These are phyloP conservation scores for Tyrophagus putrescentiae DNA, from an alignment of 1,140 invertebrate species.

Conservation along the genomic window DNA sequence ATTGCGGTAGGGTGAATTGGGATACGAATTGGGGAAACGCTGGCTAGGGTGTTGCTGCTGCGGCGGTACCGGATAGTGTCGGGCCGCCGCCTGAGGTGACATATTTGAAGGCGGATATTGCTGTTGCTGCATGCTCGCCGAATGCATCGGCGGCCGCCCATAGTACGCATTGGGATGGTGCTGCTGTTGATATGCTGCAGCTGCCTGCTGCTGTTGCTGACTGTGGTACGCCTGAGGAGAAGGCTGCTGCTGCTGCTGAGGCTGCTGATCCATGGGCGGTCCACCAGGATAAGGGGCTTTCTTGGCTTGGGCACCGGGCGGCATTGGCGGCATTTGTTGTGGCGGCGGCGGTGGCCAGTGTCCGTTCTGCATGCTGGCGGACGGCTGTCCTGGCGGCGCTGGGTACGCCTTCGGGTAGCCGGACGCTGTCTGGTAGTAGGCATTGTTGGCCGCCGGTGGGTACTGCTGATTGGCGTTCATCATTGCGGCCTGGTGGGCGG, in stretches of 20 bases:
- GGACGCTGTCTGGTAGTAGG: not conserved
- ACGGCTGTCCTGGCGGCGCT: not conserved
- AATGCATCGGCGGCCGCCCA: not conserved
- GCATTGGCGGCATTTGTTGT: not conserved
- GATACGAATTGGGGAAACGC: not conserved
- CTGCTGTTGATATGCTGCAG: no score
- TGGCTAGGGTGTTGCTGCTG: not conserved
- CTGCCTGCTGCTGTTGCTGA: no score
- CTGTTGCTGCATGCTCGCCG: not conserved
- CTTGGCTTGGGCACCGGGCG: not conserved
- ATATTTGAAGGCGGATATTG: constrained; percentile 9
- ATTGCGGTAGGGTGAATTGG: not conserved
- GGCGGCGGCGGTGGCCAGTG: constrained; percentile 1
- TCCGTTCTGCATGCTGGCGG: not conserved
- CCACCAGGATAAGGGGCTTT: not conserved
- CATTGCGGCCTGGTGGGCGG: not conserved
- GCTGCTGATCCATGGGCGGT: constrained; percentile 8
- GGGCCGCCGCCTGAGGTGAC: not conserved
- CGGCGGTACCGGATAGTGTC: constrained; percentile 2
- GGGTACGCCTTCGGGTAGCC: not conserved
- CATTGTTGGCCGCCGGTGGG: no score
- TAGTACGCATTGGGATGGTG: not conserved
- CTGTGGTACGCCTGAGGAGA: not conserved
- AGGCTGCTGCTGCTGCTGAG: not conserved
- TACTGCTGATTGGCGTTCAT: constrained; percentile 2